Percentiles rank a stretch among this genome's conserved stretches.
phyloP scores from a whole-genome alignment of 2,888 invertebrate species.

The Diploptera punctata region DNA sequence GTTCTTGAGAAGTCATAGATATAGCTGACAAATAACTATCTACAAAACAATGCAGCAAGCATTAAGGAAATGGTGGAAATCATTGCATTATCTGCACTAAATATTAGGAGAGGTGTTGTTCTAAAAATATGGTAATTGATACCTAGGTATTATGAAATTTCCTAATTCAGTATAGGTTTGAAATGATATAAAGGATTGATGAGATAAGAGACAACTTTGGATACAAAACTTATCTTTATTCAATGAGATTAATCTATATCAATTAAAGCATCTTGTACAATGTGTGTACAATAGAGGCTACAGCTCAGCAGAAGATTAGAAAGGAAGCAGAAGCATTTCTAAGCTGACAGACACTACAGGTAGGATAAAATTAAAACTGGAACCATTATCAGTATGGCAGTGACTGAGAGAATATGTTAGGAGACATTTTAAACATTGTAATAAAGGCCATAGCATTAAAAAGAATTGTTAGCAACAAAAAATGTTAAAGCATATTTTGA shows the following conservation, averaged over 20 bases:
- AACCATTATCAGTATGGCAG: neutral
- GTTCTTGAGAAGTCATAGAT: too few relatives aligned
- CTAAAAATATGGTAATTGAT: too few relatives aligned
- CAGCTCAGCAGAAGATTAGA: constrained; percentile 6
- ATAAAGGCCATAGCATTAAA: neutral
- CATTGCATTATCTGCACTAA: too few relatives aligned
- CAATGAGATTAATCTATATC: neutral
- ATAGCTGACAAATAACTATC: too few relatives aligned
- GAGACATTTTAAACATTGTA: neutral
- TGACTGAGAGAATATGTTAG: neutral
- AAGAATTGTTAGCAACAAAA: too few relatives aligned
- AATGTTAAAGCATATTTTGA: too few relatives aligned
- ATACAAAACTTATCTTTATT: constrained; percentile 2
- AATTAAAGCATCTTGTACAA: constrained; percentile 7
- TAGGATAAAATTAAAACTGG: neutral
- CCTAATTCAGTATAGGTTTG: too few relatives aligned
- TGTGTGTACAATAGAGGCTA: neutral
- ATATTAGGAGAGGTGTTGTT: too few relatives aligned
- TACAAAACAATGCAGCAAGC: too few relatives aligned
- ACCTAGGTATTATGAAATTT: too few relatives aligned
- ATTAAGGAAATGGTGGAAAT: too few relatives aligned
- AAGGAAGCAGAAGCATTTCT: neutral
- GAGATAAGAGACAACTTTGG: constrained; percentile 11
- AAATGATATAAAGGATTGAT: constrained; percentile 20
- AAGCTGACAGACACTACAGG: constrained; percentile 4